Base-by-base conservation (phyloP, 2,797 vertebrate species). In the Harpagifer antarcticus region DNA sequence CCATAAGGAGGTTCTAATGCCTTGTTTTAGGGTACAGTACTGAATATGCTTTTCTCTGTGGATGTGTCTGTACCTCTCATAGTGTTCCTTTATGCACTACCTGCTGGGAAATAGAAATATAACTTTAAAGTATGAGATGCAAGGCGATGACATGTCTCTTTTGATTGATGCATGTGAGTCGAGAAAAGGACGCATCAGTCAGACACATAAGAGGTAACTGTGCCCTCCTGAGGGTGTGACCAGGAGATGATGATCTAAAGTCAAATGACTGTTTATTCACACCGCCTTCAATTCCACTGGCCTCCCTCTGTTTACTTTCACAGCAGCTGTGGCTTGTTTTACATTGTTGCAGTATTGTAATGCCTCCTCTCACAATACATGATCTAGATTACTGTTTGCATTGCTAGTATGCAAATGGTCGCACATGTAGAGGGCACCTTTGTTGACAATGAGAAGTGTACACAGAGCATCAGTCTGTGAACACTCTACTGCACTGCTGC, bases 131-230 rank as follows among this genome's bases (percentile, higher is more conserved):
- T 37, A 37, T 37, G 17, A 45, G 31, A 61, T 47, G 5, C 37
- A 31, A 64, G 61, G 48, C 31, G 52, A 42, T 14, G 47, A 6
- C 16, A 5, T 48, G 59, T 16, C 27, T 27, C 47, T 15, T 37
- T 37, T 37, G 33, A 37, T 37, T 37, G 33, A 9, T 37, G 1
- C 7, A 33, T 33, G 33, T 37, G 33, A 9, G 33, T 37, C 7
- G 33, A 37, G 69, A 69, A 83, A 65, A 62, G 54, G 56, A 75
- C 58, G 75, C 64, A 71, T 74, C 45, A 33, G 47, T 33, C 31
- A 85, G 78, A 85, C 81, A 75, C 81, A 74, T 66, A 74, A 86
- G 74, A 79, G 62, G 72, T 57, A 57, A 31, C 48, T n/a, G 45
- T 66, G 68, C 19, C 27, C 55, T 82, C 79, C 60, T 73, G 65